A percentile compares a stretch with the other conserved stretches of the same genome.
Conservation (phyloP, 2,888 invertebrate genomes). For the Macrosoma leucophasiata region DNA sequence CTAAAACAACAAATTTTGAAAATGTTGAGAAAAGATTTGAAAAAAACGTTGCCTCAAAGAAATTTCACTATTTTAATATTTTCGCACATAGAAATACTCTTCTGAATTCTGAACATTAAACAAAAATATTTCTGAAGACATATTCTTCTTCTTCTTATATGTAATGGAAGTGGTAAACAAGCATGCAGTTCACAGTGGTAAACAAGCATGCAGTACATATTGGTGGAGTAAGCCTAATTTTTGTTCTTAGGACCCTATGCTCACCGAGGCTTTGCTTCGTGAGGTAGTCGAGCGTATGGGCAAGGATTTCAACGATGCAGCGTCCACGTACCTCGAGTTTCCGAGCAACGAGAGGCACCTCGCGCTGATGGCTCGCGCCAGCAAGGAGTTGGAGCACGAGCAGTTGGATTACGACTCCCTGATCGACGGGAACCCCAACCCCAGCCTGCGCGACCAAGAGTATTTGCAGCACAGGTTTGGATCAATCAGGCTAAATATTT, state of each 20-base stretch:
- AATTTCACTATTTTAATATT: constrained; percentile 6
- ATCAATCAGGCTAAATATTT: too few relatives aligned
- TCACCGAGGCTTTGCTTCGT: constrained; percentile 83
- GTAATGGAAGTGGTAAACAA: too few relatives aligned
- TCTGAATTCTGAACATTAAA: background rate
- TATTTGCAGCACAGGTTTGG: constrained; percentile 90
- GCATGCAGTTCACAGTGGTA: too few relatives aligned
- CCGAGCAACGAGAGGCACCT: constrained; percentile 67
- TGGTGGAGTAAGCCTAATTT: too few relatives aligned
- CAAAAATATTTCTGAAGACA: background rate
- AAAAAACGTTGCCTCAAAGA: too few relatives aligned
- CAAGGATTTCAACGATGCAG: constrained; percentile 81
- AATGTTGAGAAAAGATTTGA: too few relatives aligned
- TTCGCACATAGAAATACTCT: background rate
- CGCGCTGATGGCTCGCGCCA: constrained; percentile 70
- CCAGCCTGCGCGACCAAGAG: constrained; percentile 90
- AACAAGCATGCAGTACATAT: too few relatives aligned
- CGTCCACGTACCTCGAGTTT: constrained; percentile 79
- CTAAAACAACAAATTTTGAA: too few relatives aligned
- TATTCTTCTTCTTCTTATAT: too few relatives aligned
- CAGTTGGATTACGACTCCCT: constrained; percentile 84
- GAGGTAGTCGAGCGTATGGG: constrained; percentile 87
- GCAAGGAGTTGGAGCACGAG: constrained; percentile 75
- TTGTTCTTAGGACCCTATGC: constrained; percentile 73
- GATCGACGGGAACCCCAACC: constrained; percentile 81